Percentiles rank a stretch among this genome's conserved stretches.
phyloP scores from a whole-genome alignment of 2,888 invertebrate species.

The Campopleginae sp. region DNA sequence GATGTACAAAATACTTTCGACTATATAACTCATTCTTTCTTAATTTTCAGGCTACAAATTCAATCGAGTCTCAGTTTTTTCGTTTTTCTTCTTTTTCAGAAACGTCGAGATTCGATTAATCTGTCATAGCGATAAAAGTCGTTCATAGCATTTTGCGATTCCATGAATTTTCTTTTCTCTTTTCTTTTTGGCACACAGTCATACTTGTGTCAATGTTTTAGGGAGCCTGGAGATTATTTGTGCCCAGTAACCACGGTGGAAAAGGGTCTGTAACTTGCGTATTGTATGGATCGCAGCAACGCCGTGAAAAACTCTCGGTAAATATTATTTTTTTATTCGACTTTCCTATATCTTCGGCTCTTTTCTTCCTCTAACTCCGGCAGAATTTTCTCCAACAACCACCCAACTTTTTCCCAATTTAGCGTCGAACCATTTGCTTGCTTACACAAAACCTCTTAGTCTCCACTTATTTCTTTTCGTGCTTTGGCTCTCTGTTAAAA shows the following conservation, averaged over 20 bases:
- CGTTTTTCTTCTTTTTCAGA: too few species aligned
- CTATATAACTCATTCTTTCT: background rate
- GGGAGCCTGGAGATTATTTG: constrained; percentile 39
- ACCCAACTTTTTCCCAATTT: constrained; percentile 35
- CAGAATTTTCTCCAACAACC: constrained; percentile 17
- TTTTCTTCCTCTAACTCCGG: constrained; percentile 3
- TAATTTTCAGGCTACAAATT: background rate
- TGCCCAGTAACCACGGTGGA: constrained; percentile 14
- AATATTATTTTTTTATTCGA: constrained; percentile 67
- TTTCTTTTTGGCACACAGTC: background rate
- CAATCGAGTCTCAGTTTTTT: background rate
- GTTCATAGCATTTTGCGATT: background rate
- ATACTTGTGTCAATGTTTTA: background rate
- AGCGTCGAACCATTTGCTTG: constrained; percentile 34
- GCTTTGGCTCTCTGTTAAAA: constrained; percentile 20
- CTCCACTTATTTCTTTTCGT: background rate
- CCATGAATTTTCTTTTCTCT: background rate
- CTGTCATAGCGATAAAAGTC: background rate
- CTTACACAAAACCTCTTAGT: constrained; percentile 15
- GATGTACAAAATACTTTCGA: background rate
- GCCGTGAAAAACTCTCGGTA: constrained; percentile 32
- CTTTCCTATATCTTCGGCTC: constrained; percentile 4
- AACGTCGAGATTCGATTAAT: background rate
- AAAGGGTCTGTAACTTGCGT: background rate
- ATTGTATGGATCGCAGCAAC: constrained; percentile 22